A percentile compares a stretch with the other conserved stretches of the same genome.
Conservation (phyloP, 2,113 vertebrate species). For the Recurvirostra avosetta region DNA sequence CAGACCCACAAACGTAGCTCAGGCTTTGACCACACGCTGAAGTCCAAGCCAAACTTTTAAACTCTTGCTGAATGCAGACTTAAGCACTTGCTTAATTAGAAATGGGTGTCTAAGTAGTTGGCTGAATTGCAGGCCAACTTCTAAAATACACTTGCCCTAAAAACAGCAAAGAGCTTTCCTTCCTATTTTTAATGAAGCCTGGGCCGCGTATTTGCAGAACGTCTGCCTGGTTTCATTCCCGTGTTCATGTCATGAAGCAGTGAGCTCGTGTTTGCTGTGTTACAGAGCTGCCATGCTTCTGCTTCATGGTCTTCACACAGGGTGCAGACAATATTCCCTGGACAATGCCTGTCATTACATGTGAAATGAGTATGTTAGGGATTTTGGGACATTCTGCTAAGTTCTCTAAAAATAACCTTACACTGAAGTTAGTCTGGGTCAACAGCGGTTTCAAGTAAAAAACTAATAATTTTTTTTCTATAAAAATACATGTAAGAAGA, state of each 20-base stretch:
- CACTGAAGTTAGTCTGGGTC: background rate
- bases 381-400: background rate
- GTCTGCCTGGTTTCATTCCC: background rate
- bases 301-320: background rate
- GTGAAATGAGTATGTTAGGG: background rate
- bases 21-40: background rate
- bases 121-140: background rate
- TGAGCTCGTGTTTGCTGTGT: background rate
- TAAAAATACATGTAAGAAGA: background rate
- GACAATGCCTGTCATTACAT: background rate
- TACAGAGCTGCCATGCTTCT: background rate
- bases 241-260: background rate
- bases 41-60: background rate
- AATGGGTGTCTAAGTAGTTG: background rate
- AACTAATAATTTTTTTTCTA: background rate
- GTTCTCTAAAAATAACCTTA: background rate
- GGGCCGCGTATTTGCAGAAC: background rate
- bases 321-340: background rate
- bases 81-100: background rate
- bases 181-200: background rate
- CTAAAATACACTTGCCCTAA: background rate
- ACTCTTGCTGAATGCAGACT: background rate
- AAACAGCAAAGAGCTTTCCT: background rate
- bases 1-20: background rate
- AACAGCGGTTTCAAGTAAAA: background rate